phyloP scores from a whole-genome alignment of 1,140 invertebrate genomes.

The Colletes gigas region DNA sequence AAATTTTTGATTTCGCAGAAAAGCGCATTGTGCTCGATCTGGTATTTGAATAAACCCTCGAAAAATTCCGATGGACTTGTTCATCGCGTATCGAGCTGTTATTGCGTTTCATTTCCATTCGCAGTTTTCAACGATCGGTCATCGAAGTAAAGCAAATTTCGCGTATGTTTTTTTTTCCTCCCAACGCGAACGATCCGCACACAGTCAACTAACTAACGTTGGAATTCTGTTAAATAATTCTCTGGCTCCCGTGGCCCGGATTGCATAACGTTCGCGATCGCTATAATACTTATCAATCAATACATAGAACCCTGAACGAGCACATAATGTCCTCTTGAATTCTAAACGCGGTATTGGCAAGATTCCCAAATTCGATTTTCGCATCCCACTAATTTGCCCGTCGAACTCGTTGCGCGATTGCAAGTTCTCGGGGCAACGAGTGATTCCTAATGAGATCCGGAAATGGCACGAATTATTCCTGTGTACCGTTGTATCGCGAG shows the following conservation, averaged over 20 bases:
- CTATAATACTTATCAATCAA: conserved; percentile 36
- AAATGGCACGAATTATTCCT: background rate
- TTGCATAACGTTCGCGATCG: conserved; percentile 11
- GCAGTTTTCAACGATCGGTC: background rate
- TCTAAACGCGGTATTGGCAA: conserved; percentile 51
- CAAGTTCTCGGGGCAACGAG: background rate
- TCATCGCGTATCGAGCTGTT: background rate
- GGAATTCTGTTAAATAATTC: conserved; percentile 11
- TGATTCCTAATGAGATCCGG: conserved; percentile 1
- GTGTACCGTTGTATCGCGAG: background rate
- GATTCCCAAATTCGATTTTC: conserved; percentile 49
- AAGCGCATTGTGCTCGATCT: background rate
- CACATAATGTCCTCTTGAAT: conserved; percentile 18
- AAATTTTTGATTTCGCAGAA: too few species aligned
- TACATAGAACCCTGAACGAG: conserved; percentile 10
- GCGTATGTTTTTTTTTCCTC: background rate
- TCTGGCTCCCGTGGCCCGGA: background rate
- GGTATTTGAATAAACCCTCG: background rate
- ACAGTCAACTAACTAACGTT: background rate
- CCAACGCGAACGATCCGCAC: background rate
- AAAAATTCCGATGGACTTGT: background rate
- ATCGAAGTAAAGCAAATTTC: background rate
- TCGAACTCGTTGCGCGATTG: conserved; percentile 32
- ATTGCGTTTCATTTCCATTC: background rate
- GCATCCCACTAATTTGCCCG: conserved; percentile 50